phyloP scores from a whole-genome alignment of 2,113 vertebrate species.

The Colaptes auratus region DNA sequence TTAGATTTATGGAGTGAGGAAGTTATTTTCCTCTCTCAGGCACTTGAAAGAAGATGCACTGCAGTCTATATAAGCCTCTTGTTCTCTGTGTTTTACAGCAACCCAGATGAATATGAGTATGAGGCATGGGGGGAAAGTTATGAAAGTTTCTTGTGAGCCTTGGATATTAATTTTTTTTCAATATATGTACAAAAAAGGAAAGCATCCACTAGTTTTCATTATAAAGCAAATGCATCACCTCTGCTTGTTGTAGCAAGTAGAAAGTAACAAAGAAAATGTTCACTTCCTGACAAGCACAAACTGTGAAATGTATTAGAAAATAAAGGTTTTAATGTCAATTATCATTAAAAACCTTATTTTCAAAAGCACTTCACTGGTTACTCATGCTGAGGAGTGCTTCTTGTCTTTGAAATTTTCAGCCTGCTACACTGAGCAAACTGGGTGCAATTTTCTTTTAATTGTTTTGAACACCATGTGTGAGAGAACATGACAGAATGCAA shows the following conservation, averaged over 20 bases:
- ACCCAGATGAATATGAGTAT: constrained; percentile 9
- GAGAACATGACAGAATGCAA: constrained; percentile 71
- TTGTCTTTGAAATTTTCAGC: constrained; percentile 67
- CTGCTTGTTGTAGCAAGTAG: neutral
- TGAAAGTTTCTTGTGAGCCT: neutral
- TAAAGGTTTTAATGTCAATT: constrained; percentile 70
- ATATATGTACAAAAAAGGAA: neutral
- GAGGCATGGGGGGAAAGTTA: neutral
- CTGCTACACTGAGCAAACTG: constrained; percentile 62
- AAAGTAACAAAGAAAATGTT: constrained; percentile 59
- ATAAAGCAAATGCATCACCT: constrained; percentile 30
- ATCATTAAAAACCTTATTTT: constrained; percentile 70
- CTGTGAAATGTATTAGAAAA: constrained; percentile 70
- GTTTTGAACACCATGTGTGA: constrained; percentile 66
- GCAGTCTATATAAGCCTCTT: neutral
- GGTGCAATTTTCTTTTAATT: constrained; percentile 76
- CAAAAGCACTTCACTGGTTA: constrained; percentile 61
- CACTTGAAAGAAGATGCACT: neutral
- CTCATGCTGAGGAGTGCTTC: constrained; percentile 68
- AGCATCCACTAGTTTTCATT: neutral
- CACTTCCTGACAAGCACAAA: constrained; percentile 32
- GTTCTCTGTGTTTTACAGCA: constrained; percentile 4
- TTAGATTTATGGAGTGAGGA: constrained; percentile 9
- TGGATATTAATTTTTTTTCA: neutral
- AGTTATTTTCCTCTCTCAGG: constrained; percentile 9